These are phyloP conservation scores for Osmerus eperlanus DNA, from an alignment of 2,113 vertebrate genomes.

Conservation along the genomic window DNA sequence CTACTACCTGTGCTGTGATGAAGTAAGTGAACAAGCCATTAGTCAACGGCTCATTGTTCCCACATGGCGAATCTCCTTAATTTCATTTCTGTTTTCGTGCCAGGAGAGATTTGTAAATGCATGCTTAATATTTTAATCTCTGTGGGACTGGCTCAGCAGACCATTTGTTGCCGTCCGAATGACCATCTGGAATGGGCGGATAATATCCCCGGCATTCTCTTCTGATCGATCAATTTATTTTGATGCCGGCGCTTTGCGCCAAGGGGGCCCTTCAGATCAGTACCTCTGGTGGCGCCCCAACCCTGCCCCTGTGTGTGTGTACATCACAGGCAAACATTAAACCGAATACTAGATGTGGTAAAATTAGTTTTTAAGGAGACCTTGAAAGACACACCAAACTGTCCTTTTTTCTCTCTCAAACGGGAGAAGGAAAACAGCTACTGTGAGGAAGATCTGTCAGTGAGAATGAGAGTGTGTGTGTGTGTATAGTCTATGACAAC, in stretches of 20 bases:
- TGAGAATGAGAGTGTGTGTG: conserved; percentile 17
- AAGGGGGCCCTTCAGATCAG: conserved; percentile 23
- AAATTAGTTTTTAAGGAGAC: conserved; percentile 48
- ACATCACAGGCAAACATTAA: conserved; percentile 26
- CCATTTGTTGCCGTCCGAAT: conserved; percentile 68
- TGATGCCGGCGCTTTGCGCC: conserved; percentile 41
- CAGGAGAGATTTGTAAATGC: conserved; percentile 71
- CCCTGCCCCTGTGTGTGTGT: neutral
- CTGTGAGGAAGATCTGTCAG: conserved; percentile 31
- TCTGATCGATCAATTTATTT: conserved; percentile 62
- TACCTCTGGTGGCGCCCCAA: conserved; percentile 19
- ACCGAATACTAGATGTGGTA: conserved; percentile 19
- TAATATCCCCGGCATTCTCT: conserved; percentile 52
- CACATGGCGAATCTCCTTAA: conserved; percentile 65
- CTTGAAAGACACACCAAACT: conserved; percentile 45
- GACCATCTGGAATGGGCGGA: conserved; percentile 73
- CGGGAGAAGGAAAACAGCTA: conserved; percentile 45
- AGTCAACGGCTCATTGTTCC: conserved; percentile 67
- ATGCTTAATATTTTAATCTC: conserved; percentile 71
- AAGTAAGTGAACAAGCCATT: conserved; percentile 62
- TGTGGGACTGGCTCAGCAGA: conserved; percentile 58
- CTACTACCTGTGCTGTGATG: conserved; percentile 62
- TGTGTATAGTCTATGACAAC: conserved; percentile 31
- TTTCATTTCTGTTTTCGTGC: conserved; percentile 70
- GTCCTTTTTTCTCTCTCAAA: conserved; percentile 43